Percentiles rank a stretch among this genome's conserved stretches.
Conservation (phyloP, 64 coral and sea anemone species). For the Porites australiensis region DNA sequence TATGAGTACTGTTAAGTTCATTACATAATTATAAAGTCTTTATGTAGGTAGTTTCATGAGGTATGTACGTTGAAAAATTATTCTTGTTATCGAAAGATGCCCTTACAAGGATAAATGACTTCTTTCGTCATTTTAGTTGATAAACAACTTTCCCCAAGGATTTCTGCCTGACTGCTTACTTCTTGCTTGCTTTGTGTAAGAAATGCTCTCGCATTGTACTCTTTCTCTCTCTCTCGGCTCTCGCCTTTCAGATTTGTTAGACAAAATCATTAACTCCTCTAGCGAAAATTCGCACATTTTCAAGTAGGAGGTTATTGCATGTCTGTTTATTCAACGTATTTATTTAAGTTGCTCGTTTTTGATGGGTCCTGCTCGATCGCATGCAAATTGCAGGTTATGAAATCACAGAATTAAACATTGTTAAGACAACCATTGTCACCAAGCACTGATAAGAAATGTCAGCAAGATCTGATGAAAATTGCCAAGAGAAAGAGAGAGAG, state of each 20-base stretch:
- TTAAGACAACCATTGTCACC: conserved; percentile 11
- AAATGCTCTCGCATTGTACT: background rate
- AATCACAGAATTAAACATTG: conserved; percentile 48
- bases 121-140: conserved; percentile 6
- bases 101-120: background rate
- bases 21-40: background rate
- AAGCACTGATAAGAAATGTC: conserved; percentile 27
- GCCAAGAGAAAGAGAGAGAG: background rate
- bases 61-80: background rate
- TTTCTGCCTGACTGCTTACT: conserved; percentile 23
- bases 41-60: background rate
- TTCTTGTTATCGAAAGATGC: background rate
- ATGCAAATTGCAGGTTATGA: conserved; percentile 54
- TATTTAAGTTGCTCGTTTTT: conserved; percentile 7
- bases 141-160: conserved; percentile 48
- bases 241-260: background rate
- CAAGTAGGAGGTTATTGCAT: background rate
- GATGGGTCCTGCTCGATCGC: conserved; percentile 1
- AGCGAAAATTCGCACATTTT: background rate
- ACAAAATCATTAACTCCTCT: background rate
- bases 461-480: background rate
- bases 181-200: background rate
- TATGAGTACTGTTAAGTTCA: conserved; percentile 4
- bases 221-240: background rate
- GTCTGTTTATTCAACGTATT: conserved; percentile 12